Evolutionary conservation across 2,888 invertebrate genomes (phyloP).

Genomic region (Lordiphosa andalusiaca): DNA sequence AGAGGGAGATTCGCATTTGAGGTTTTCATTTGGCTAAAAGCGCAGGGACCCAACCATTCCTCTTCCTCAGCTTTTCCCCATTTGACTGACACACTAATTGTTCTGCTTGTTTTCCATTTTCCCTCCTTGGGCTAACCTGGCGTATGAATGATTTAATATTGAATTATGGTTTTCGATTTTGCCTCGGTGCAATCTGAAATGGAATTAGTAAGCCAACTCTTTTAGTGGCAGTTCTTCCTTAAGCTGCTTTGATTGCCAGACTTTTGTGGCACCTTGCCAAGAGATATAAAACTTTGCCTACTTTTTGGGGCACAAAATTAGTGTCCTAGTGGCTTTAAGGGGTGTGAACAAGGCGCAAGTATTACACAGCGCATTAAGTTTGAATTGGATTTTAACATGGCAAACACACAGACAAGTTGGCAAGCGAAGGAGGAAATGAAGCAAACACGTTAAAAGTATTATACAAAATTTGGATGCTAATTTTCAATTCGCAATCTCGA

Average conservation of each 20-base stretch:
- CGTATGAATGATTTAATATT: constrained; percentile 73
- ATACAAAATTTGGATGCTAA: no score
- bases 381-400: constrained; percentile 54
- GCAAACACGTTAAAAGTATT: no score
- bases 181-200: constrained; percentile 41
- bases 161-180: constrained; percentile 63
- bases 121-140: constrained; percentile 61
- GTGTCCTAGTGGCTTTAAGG: constrained; percentile 28
- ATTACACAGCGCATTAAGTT: constrained; percentile 68
- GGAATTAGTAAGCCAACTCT: constrained; percentile 56
- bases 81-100: constrained; percentile 62
- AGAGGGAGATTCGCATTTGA: constrained; percentile 50
- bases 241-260: constrained; percentile 27
- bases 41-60: constrained; percentile 33
- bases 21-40: constrained; percentile 69
- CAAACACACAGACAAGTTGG: constrained; percentile 3
- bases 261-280: constrained; percentile 59
- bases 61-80: constrained; percentile 10
- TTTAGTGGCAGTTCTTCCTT: constrained; percentile 1
- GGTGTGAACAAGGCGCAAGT: constrained; percentile 70
- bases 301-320: constrained; percentile 49
- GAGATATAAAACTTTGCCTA: constrained; percentile 42
- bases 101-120: constrained; percentile 42
- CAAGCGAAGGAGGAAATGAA: not conserved
- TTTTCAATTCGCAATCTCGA: not conserved